Base-by-base conservation (phyloP, 1,140 invertebrate species). In the Centruroides vittatus region DNA sequence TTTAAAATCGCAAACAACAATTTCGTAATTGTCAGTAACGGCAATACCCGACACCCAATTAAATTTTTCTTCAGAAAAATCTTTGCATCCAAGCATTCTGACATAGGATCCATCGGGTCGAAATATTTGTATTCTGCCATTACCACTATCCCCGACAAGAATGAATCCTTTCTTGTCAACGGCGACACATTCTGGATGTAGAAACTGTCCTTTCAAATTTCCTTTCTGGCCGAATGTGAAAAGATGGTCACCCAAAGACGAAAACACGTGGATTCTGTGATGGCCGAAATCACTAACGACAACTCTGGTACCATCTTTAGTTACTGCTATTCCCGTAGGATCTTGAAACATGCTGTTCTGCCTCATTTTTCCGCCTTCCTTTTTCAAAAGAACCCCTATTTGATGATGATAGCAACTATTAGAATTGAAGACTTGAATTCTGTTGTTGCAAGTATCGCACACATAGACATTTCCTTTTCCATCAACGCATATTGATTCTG, bases 121-220 rank as follows among this genome's bases (percentile, higher is more conserved):
- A 80, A 98, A 98, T 64, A 99, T 93, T 76, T 98, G 94, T 67
- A 99, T 91, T 41, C 96, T 82, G 74, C 98, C 98, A 78, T 99
- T 99, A n/a, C 96, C 96, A 12, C 90, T 94, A 74, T 99, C 95
- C 3, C 92, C 94, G 6, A 99, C 93, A 64, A 94, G 83, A 69
- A 99, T 95, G 77, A 93, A 97, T 7, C 94, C 95, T 74, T 97
- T 88, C 71, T 95, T 90, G 74, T 99, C 96, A 55, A 98, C 90
- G 8, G 94, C 93, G 57, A 99, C 89, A 65, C 93, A 93, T 70
- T 93, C 86, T 67, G 93, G 93, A 76, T 95, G 94, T 74, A 97
- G 96, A 72, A 97, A 93, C 74, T 96, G 89, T 55, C 92, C 92
- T 64, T 93, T 87, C 66, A 89, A 88, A 35, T 88, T 86, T 5